Conservation (phyloP, 2,888 invertebrate species). For the Cinara cedri region DNA sequence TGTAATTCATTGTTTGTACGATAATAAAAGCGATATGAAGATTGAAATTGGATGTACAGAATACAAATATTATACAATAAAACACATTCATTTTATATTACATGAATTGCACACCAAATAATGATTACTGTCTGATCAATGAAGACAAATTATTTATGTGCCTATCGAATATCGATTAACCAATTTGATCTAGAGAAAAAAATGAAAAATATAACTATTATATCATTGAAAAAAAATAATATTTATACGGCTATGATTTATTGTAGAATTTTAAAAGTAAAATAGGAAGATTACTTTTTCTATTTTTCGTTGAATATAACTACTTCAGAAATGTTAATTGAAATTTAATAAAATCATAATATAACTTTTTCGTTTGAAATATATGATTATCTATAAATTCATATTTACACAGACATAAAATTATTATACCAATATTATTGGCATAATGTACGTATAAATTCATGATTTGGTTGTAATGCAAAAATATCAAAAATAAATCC, state of each 20-base stretch:
- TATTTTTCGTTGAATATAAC: no score
- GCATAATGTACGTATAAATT: no score
- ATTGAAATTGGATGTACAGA: neutral
- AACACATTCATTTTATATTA: neutral
- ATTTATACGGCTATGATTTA: neutral
- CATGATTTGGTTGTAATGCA: no score
- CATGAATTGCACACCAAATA: neutral
- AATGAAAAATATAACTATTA: neutral
- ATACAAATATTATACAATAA: neutral
- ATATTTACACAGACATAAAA: no score
- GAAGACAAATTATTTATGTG: neutral
- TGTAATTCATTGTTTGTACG: neutral
- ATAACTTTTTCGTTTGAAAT: no score
- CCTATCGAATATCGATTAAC: neutral
- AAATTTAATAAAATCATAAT: no score
- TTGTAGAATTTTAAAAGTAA: no score
- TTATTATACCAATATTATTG: no score
- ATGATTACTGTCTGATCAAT: neutral
- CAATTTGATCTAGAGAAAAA: neutral
- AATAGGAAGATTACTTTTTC: no score
- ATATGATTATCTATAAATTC: no score
- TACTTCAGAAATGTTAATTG: no score
- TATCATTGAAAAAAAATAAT: neutral
- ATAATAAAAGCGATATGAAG: neutral
- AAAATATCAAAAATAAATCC: no score